Conservation (phyloP, 2,888 invertebrate genomes). For the Morpho achilles region DNA sequence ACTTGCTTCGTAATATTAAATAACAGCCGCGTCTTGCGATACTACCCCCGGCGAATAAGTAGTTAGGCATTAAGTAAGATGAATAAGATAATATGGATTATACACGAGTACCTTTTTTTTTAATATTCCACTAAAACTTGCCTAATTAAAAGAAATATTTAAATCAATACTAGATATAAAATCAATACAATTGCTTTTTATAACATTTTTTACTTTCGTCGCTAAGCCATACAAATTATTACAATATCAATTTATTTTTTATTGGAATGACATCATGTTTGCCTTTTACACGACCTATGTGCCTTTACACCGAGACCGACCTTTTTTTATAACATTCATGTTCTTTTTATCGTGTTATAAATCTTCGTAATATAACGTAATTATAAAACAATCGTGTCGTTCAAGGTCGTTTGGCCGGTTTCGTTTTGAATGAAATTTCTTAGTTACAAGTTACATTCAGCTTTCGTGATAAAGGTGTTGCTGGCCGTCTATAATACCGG, state of each 20-base stretch:
- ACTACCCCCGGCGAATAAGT: no score
- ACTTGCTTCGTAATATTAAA: no score
- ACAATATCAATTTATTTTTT: not conserved
- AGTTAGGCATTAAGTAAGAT: no score
- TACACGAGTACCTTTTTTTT: no score
- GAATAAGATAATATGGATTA: no score
- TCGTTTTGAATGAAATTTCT: constrained; percentile 28
- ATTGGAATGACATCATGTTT: not conserved
- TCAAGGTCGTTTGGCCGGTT: constrained; percentile 42
- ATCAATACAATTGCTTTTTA: no score
- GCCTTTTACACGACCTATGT: constrained; percentile 4
- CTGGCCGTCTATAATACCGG: constrained; percentile 33
- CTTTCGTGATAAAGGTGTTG: constrained; percentile 29
- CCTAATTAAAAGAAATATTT: no score
- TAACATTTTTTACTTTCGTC: no score
- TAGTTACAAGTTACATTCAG: constrained; percentile 30
- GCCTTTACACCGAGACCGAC: no score
- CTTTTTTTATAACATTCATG: constrained; percentile 4
- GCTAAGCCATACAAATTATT: not conserved
- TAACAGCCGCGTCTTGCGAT: no score
- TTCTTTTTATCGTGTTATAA: constrained; percentile 5
- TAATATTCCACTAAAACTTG: no score
- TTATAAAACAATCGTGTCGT: constrained; percentile 20
- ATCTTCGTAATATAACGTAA: constrained; percentile 9
- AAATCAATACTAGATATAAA: no score